phyloP scores from a whole-genome alignment of 2,113 vertebrate genomes.

The Pelvicachromis taeniatus region DNA sequence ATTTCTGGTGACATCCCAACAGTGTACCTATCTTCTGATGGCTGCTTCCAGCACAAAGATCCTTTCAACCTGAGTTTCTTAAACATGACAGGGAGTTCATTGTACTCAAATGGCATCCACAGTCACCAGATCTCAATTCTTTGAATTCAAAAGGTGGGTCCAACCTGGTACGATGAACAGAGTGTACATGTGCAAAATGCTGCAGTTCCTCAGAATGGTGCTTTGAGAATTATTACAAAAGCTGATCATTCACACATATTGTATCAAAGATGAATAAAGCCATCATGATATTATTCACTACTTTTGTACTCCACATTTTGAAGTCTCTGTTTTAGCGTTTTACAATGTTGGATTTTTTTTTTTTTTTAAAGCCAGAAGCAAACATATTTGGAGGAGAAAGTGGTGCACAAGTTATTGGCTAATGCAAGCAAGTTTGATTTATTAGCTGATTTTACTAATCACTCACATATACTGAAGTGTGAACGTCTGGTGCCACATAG shows the following conservation, averaged over 20 bases:
- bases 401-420: not conserved
- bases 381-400: not conserved
- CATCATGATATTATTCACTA: not conserved
- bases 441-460: not conserved
- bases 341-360: not conserved
- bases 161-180: not conserved
- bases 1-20: too few species aligned
- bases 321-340: not conserved
- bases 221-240: not conserved
- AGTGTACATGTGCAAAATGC: not conserved
- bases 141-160: not conserved
- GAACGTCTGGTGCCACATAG: not conserved
- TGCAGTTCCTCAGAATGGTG: not conserved
- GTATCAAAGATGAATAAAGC: not conserved
- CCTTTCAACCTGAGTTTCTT: not conserved
- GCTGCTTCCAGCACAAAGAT: not conserved
- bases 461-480: not conserved
- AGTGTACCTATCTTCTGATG: not conserved
- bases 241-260: not conserved
- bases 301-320: not conserved
- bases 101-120: not conserved
- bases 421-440: not conserved
- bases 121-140: not conserved
- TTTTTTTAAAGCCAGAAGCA: not conserved
- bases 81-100: not conserved